Base-by-base conservation (phyloP, 53 echinoderm and acorn worm genomes). In the Holothuria scabra region DNA sequence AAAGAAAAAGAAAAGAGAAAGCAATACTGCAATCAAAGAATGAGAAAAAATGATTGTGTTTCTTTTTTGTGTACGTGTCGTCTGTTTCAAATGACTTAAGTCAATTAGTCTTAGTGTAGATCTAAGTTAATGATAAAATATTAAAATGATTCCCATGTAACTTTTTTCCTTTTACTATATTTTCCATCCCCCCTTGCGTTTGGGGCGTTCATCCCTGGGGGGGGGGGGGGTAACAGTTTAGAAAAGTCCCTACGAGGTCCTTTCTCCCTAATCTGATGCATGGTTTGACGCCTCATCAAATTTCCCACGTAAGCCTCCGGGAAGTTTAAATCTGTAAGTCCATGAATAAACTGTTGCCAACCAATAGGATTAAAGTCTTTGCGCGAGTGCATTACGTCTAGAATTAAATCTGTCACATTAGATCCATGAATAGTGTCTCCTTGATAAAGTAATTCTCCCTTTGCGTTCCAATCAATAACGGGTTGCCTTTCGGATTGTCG, bases 311-410 rank as follows among this genome's bases (percentile, higher is more conserved):
- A 16, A 65, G 65, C 65, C 65, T 23, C 65, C 14, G 65, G 65
- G 18, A 65, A 65, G 19, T 65, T 65, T 29, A 65, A 16, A 28
- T 65, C 31, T 28, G 65, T 28, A 16, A 65, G 65, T 13, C 65
- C 65, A 31, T 7, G 65, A 65, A 65, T 65, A 65, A 65, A 22
- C 31, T 65, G 12, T 22, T 65, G 65, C 28, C 65, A 65, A 14
- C 65, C 24, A 18, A 65, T 16, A 16, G 65, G 65, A 65, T 65
- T 65, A 65, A 65, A 65, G 65, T 65, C 65, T 65, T 65, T 65
- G 3, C 25, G 65, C 3, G 65, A 28, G 65, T 65, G 65, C 25
- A 28, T 20, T 65, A 65, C 65, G 28, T 65, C 65, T 16, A 65
- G 65, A 65, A 65, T 65, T 65, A 65, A 65, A 65, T 65, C 65